Evolutionary conservation across 1,140 invertebrate genomes (phyloP).

Genomic region (Microvelia longipes): DNA sequence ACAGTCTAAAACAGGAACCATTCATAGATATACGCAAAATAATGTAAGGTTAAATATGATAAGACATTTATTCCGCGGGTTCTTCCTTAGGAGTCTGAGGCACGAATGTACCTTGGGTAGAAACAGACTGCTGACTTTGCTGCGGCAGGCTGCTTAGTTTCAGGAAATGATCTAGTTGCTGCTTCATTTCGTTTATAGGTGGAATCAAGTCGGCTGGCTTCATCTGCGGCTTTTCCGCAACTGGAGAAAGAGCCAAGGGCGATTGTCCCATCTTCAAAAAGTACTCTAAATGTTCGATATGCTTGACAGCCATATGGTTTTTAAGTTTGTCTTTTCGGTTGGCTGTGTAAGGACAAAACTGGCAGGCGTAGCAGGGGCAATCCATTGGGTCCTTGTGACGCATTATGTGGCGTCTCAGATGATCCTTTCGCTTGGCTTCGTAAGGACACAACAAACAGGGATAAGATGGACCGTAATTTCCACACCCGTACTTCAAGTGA

Average conservation of each 20-base stretch:
- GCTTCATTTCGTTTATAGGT: constrained; percentile 1
- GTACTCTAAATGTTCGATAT: constrained; percentile 1
- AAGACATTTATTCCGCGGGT: constrained; percentile 37
- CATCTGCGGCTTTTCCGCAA: background rate
- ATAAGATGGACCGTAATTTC: constrained; percentile 28
- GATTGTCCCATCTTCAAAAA: background rate
- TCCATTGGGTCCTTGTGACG: background rate
- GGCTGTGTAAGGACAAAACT: background rate
- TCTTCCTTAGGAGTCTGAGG: constrained; percentile 31
- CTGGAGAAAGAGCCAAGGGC: background rate
- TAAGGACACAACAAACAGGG: constrained; percentile 41
- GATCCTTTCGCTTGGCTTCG: constrained; percentile 28
- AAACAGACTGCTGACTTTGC: constrained; percentile 17
- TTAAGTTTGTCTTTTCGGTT: constrained; percentile 4
- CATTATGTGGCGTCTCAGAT: constrained; percentile 27
- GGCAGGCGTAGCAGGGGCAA: background rate
- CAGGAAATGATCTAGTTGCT: background rate
- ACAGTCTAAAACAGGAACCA: too few relatives aligned
- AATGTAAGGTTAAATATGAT: too few relatives aligned
- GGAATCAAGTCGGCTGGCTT: background rate
- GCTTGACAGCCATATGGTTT: constrained; percentile 8
- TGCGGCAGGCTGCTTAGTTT: constrained; percentile 1
- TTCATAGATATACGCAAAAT: too few relatives aligned
- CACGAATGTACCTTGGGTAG: constrained; percentile 16
- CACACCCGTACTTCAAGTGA: constrained; percentile 36